phyloP scores from a whole-genome alignment of 2,888 invertebrate species.

The Podabrus alpinus region DNA sequence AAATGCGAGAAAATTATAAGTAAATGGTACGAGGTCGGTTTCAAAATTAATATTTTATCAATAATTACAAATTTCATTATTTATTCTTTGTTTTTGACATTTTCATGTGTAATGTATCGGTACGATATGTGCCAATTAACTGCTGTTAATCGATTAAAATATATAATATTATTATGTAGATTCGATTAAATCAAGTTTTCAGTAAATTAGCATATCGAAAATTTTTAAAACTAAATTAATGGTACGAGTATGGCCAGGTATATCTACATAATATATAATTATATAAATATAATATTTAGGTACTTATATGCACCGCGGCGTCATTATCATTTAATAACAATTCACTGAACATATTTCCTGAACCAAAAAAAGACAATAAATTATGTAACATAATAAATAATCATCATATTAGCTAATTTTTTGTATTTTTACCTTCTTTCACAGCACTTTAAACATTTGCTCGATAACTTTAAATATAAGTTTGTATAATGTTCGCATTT shows the following conservation, averaged over 20 bases:
- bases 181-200: neutral
- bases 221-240: neutral
- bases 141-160: neutral
- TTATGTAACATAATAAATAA: no score
- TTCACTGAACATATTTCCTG: no score
- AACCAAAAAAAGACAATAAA: no score
- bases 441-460: no score
- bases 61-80: neutral
- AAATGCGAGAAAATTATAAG: neutral
- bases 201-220: neutral
- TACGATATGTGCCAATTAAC: neutral
- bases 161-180: neutral
- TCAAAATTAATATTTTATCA: neutral
- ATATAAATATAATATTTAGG: neutral
- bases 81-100: neutral
- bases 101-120: neutral
- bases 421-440: no score
- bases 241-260: neutral
- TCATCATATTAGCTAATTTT: no score
- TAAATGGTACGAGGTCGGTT: constrained; percentile 17
- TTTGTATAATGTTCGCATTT: no score
- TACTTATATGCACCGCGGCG: no score
- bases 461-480: no score
- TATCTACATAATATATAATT: neutral
- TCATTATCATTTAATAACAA: no score